A percentile compares a stretch with the other conserved stretches of the same genome.
These are phyloP conservation scores for Capitella teleta DNA, from an alignment of 1,140 invertebrate genomes.

Conservation along the genomic window DNA sequence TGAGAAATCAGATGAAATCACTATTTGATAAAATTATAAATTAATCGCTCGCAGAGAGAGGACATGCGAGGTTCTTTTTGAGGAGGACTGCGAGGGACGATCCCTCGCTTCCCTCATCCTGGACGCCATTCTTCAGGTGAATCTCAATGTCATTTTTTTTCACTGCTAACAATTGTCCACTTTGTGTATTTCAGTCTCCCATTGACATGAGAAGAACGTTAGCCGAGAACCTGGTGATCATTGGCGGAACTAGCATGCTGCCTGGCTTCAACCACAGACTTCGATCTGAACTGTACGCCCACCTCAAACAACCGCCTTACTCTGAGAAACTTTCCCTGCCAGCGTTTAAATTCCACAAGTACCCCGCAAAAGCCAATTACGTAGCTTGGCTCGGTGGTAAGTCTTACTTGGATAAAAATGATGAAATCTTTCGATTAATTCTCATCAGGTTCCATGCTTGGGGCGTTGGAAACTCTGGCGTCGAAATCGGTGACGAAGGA, in stretches of 20 bases:
- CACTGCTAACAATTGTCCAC: too few relatives aligned
- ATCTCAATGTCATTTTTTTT: background rate
- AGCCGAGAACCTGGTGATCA: slow-evolving; percentile 69
- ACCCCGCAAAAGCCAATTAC: slow-evolving; percentile 72
- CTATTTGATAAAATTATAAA: too few relatives aligned
- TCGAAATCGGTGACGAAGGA: slow-evolving; percentile 64
- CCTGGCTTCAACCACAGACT: slow-evolving; percentile 67
- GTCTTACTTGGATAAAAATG: background rate
- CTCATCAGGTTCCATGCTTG: slow-evolving; percentile 37
- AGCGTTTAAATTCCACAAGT: slow-evolving; percentile 63
- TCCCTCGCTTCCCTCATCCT: slow-evolving; percentile 72
- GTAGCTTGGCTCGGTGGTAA: slow-evolving; percentile 71
- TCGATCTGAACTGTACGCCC: slow-evolving; percentile 45
- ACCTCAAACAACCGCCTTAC: slow-evolving; percentile 51
- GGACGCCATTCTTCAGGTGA: slow-evolving; percentile 59
- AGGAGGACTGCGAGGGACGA: slow-evolving; percentile 69
- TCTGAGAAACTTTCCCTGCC: slow-evolving; percentile 51
- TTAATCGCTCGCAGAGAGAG: slow-evolving; percentile 59
- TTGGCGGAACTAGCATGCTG: slow-evolving; percentile 71
- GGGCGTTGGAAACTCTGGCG: slow-evolving; percentile 64
- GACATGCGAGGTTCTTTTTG: slow-evolving; percentile 70
- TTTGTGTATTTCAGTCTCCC: slow-evolving; percentile 49
- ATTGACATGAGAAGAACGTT: slow-evolving; percentile 61
- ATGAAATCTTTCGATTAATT: background rate
- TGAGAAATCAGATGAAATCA: too few relatives aligned